These are phyloP conservation scores for Manacus vitellinus DNA, from an alignment of 2,113 vertebrate species.

Conservation along the genomic window DNA sequence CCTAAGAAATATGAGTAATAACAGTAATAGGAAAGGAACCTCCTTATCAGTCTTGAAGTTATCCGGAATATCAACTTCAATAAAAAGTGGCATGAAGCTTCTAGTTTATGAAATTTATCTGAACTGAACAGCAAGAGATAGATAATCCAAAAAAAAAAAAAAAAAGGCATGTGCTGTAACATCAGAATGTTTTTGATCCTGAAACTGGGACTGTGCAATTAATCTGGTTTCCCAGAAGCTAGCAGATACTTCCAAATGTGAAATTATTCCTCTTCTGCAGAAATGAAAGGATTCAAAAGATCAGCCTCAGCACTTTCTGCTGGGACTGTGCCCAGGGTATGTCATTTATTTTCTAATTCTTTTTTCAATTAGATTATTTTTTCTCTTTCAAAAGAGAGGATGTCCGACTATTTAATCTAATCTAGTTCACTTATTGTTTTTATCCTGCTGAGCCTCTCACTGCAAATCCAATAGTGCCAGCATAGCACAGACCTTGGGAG, in stretches of 20 bases:
- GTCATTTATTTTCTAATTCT: neutral
- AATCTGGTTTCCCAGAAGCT: conserved; percentile 42
- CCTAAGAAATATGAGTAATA: neutral
- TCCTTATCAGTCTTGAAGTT: neutral
- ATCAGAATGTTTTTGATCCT: conserved; percentile 19
- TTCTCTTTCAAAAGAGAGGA: neutral
- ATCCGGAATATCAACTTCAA: neutral
- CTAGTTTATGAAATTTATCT: neutral
- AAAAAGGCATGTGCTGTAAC: neutral
- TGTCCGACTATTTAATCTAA: neutral
- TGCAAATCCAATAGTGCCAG: neutral
- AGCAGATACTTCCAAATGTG: conserved; percentile 38
- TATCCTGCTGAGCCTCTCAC: neutral
- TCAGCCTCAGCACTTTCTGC: conserved; percentile 46
- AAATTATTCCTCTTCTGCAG: conserved; percentile 56
- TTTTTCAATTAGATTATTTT: conserved; percentile 14
- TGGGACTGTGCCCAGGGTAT: conserved; percentile 5
- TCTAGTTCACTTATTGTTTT: neutral
- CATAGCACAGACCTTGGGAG: neutral
- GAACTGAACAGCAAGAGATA: neutral
- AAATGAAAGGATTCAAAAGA: conserved; percentile 31
- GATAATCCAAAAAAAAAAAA: neutral
- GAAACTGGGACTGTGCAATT: conserved; percentile 30
- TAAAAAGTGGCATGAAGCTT: neutral
- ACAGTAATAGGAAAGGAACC: neutral